These are phyloP conservation scores for Tenodera sinensis DNA, from an alignment of 2,888 invertebrate genomes.

Conservation along the genomic window DNA sequence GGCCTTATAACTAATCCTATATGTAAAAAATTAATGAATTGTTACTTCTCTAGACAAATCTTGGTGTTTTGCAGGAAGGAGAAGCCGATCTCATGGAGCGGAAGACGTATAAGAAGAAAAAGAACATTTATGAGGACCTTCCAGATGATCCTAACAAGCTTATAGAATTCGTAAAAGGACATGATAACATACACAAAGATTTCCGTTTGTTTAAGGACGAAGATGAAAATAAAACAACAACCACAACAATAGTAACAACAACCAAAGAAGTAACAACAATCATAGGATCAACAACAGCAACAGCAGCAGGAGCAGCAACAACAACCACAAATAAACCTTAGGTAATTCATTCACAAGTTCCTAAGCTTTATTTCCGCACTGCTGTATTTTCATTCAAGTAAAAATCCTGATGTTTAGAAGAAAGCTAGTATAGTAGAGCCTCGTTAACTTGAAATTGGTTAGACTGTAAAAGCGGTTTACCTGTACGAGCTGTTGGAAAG, in stretches of 20 bases:
- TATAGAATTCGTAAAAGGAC: neutral
- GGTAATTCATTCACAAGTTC: too few species aligned
- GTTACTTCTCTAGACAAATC: neutral
- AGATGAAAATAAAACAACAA: neutral
- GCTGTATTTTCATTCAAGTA: too few species aligned
- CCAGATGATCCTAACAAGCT: neutral
- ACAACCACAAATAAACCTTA: too few species aligned
- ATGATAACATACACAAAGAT: neutral
- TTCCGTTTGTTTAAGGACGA: neutral
- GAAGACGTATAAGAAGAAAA: neutral
- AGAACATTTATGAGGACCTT: neutral
- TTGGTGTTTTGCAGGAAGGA: neutral
- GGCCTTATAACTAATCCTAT: too few species aligned
- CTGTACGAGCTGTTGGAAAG: too few species aligned
- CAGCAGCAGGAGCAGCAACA: neutral
- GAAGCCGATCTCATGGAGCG: neutral
- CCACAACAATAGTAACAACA: too few species aligned
- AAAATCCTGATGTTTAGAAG: too few species aligned
- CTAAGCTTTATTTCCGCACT: too few species aligned
- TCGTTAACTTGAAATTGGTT: too few species aligned
- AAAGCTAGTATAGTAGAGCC: too few species aligned
- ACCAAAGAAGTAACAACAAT: too few species aligned
- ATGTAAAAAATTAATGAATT: neutral
- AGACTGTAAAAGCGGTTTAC: too few species aligned
- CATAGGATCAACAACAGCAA: neutral